Percentiles rank a stretch among this genome's conserved stretches.
Evolutionary conservation across 2,797 vertebrate genomes (phyloP).

Genomic region (Ambastaia sidthimunki): DNA sequence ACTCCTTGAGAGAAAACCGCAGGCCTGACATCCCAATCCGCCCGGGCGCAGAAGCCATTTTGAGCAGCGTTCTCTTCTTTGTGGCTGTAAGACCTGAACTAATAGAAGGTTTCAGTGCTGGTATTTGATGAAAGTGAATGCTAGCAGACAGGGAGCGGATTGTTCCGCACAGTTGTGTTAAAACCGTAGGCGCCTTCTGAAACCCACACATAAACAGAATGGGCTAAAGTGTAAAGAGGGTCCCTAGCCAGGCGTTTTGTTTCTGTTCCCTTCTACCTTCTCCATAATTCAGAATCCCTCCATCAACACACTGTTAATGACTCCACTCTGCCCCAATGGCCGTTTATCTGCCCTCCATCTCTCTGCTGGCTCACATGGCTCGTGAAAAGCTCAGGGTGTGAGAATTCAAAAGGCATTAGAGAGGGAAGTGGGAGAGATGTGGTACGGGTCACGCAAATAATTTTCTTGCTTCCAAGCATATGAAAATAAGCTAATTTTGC

Average conservation of each 20-base stretch:
- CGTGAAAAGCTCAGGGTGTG: constrained; percentile 35
- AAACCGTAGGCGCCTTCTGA: constrained; percentile 44
- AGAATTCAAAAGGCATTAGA: constrained; percentile 51
- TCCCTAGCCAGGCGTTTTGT: constrained; percentile 40
- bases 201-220: constrained; percentile 51
- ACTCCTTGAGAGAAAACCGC: constrained; percentile 7
- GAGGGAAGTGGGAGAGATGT: constrained; percentile 22
- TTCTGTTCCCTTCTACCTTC: constrained; percentile 29
- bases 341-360: constrained; percentile 61
- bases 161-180: constrained; percentile 53
- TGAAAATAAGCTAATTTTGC: not conserved
- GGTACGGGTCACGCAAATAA: constrained; percentile 23
- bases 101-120: constrained; percentile 32
- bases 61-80: constrained; percentile 1
- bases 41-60: not conserved
- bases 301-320: constrained; percentile 67
- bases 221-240: constrained; percentile 36
- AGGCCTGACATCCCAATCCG: not conserved
- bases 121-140: constrained; percentile 48
- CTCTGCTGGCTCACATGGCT: constrained; percentile 50
- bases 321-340: constrained; percentile 53
- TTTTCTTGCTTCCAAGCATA: not conserved
- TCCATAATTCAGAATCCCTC: constrained; percentile 58
- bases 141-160: constrained; percentile 45
- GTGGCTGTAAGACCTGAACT: constrained; percentile 21